Base-by-base conservation (phyloP, 2,888 invertebrate genomes). In the Pycnomerus fuliginosus region DNA sequence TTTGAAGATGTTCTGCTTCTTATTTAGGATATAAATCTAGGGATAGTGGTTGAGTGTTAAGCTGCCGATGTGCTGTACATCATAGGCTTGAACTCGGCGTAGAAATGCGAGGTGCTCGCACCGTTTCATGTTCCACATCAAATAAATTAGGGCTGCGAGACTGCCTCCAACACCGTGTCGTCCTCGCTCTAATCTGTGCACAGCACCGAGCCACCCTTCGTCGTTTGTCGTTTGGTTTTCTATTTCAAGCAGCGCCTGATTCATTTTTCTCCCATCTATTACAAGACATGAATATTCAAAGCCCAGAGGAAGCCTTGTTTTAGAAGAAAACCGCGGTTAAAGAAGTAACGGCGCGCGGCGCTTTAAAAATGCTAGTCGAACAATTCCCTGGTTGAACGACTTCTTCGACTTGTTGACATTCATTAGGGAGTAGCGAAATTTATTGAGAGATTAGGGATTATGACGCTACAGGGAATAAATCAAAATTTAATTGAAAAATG, bases 41-140 rank as follows among this genome's bases (percentile, higher is more conserved):
- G 41, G 40, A 53, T 52, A 52, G 57, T 44, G 50, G 52, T 52
- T 50, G 50, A 56, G 50, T 52, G 47, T 56, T 52, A 54, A 59
- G 53, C 55, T 53, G 53, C 51, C 55, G 55, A 57, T 58, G 59
- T 54, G 52, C 53, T 55, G 57, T 62, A 57, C 55, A 60, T 59
- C 58, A 61, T 58, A 48, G 56, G 52, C 44, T 55, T 35, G 35
- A 45, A 41, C 35, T 45, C 31, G 46, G 48, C 43, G 48, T 54
- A 47, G 44, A 52, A 53, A 49, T 41, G 39, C 45, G 54, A 52
- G 52, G 49, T 55, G 53, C 44, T 48, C 35, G 42, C 46, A 55
- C 44, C 43, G 39, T 49, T 53, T 54, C 50, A 29, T 44, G 45
- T 47, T 48, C 48, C 40, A 44, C 52, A 42, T 44, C 43, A 52